Conservation (phyloP, 1,140 invertebrate species). For the Zaprionus tsacasi region DNA sequence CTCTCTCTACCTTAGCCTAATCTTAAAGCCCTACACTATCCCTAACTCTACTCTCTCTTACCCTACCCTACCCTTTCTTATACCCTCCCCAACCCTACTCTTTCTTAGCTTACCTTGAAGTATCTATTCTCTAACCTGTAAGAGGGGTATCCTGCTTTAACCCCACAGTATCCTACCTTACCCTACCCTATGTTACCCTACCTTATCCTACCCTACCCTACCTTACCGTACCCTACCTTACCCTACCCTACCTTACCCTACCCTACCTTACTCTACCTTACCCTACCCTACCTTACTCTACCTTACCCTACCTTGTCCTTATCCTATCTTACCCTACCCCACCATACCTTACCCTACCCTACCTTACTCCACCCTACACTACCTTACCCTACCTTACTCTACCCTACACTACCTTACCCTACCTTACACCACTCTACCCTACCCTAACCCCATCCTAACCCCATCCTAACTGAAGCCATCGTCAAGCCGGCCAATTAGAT, state of each 20-base stretch:
- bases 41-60: neutral
- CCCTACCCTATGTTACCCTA: neutral
- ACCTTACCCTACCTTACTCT: neutral
- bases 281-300: neutral
- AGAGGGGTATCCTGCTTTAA: too few relatives aligned
- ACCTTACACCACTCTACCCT: neutral
- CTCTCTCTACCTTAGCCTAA: neutral
- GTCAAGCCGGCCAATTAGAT: slow-evolving; percentile 9
- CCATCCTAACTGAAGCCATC: neutral
- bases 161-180: too few relatives aligned
- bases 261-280: neutral
- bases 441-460: neutral
- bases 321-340: too few relatives aligned
- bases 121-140: too few relatives aligned
- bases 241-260: neutral
- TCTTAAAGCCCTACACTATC: too few relatives aligned
- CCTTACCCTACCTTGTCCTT: neutral
- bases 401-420: neutral
- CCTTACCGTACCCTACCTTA: too few relatives aligned
- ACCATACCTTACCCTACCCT: neutral
- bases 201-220: neutral
- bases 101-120: too few relatives aligned
- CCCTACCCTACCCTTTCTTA: neutral
- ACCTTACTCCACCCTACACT: neutral
- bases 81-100: neutral